Evolutionary conservation across 2,797 vertebrate genomes (phyloP).

Genomic region (Ctenosaura bakeri): DNA sequence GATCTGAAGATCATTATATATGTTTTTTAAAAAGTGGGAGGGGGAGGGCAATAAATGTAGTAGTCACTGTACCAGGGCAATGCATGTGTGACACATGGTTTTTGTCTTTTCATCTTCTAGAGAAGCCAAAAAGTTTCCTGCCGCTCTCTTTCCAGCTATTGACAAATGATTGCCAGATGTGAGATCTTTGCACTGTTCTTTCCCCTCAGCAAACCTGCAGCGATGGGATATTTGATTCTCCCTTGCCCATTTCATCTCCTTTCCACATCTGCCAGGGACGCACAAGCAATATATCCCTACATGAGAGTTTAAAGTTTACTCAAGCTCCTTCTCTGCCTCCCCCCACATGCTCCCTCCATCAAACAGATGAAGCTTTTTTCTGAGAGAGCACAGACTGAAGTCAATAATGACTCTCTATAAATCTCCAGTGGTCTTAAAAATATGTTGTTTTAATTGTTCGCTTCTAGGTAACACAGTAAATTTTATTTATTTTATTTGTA

Average conservation of each 20-base stretch:
- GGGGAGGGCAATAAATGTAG: conserved; percentile 78
- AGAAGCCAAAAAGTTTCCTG: conserved; percentile 97
- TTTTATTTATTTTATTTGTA: conserved; percentile 56
- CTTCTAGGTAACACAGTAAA: conserved; percentile 60
- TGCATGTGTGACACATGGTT: conserved; percentile 92
- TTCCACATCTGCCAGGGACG: conserved; percentile 88
- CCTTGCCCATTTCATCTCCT: conserved; percentile 86
- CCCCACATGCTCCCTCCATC: conserved; percentile 29
- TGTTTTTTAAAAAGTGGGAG: background rate
- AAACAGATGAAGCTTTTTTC: conserved; percentile 76
- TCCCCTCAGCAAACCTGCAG: conserved; percentile 85
- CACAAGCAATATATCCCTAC: conserved; percentile 85
- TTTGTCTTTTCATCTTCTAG: conserved; percentile 96
- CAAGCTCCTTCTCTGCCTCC: conserved; percentile 74
- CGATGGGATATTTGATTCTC: conserved; percentile 87
- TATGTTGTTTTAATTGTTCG: conserved; percentile 73
- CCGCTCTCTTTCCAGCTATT: conserved; percentile 94
- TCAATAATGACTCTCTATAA: conserved; percentile 75
- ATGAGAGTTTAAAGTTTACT: conserved; percentile 87
- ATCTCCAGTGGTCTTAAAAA: conserved; percentile 66
- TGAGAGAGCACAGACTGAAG: conserved; percentile 80
- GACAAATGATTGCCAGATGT: conserved; percentile 99
- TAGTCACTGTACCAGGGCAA: conserved; percentile 88
- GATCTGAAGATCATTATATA: conserved; percentile 78
- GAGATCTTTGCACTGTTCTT: conserved; percentile 84